A percentile compares a stretch with the other conserved stretches of the same genome.
These are phyloP conservation scores for Budorcas taxicolor DNA, from an alignment of 2,113 vertebrate genomes.

Conservation along the genomic window DNA sequence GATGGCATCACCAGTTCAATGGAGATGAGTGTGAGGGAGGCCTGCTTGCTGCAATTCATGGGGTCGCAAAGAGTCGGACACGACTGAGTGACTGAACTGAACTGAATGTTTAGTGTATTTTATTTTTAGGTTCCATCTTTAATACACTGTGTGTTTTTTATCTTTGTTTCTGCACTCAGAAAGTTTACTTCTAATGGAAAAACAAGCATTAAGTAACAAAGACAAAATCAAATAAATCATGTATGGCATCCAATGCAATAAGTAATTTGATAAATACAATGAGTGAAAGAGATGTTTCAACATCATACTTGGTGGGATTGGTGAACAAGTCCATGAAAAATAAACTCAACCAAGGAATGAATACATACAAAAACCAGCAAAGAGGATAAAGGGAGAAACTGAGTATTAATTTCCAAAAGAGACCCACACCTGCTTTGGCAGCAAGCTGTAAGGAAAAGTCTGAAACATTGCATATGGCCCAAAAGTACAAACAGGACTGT, in stretches of 20 bases:
- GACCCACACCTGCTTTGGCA: not conserved
- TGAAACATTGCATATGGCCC: not conserved
- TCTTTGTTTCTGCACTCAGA: not conserved
- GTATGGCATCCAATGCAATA: not conserved
- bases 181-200: not conserved
- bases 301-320: not conserved
- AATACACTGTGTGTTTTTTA: not conserved
- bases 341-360: not conserved
- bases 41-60: no score
- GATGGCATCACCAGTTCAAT: no score
- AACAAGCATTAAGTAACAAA: not conserved
- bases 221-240: not conserved
- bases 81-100: no score
- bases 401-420: not conserved
- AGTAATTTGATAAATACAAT: not conserved
- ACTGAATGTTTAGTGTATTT: not conserved
- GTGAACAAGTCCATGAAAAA: not conserved
- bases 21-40: no score
- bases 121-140: not conserved
- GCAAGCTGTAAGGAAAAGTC: not conserved
- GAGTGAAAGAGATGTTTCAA: not conserved
- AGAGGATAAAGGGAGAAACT: not conserved
- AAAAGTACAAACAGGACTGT: not conserved
- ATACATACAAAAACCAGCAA: not conserved
- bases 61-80: no score